These are phyloP conservation scores for Ecdyonurus torrentis DNA, from an alignment of 2,888 invertebrate species.

Conservation along the genomic window DNA sequence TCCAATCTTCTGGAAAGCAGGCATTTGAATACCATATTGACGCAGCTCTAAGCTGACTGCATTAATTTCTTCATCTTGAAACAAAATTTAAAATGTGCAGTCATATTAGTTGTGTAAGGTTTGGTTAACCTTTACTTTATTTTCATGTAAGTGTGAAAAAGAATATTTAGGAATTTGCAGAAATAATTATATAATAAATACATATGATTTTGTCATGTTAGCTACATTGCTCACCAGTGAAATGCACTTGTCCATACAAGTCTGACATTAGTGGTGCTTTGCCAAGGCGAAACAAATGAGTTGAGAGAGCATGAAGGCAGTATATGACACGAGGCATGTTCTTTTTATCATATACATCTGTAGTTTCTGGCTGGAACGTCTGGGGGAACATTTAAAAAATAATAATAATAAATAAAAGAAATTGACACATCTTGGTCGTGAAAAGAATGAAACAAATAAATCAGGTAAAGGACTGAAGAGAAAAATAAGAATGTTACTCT, in stretches of 20 bases:
- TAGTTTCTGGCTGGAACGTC: conserved; percentile 68
- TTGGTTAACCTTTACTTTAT: no score
- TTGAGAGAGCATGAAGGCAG: conserved; percentile 58
- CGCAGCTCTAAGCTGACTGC: conserved; percentile 48
- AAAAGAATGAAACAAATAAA: no score
- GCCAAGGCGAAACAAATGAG: conserved; percentile 46
- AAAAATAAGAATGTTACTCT: no score
- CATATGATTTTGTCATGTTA: not conserved
- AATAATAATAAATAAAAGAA: no score
- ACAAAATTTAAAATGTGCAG: no score
- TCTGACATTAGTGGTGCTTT: conserved; percentile 60
- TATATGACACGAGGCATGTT: conserved; percentile 65
- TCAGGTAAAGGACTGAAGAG: no score
- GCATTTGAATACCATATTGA: conserved; percentile 51
- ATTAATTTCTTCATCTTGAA: conserved; percentile 51
- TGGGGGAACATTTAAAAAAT: no score
- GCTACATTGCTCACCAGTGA: conserved; percentile 38
- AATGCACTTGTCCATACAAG: conserved; percentile 55
- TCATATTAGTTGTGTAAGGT: no score
- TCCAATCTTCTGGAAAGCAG: conserved; percentile 58
- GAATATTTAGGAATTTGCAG: no score
- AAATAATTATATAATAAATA: not conserved
- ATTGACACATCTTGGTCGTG: no score
- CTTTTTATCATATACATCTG: conserved; percentile 65
- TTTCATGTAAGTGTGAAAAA: no score